Percentiles rank a stretch among this genome's conserved stretches.
Evolutionary conservation across 2,797 vertebrate species (phyloP).

Genomic region (Myotis vivesi): DNA sequence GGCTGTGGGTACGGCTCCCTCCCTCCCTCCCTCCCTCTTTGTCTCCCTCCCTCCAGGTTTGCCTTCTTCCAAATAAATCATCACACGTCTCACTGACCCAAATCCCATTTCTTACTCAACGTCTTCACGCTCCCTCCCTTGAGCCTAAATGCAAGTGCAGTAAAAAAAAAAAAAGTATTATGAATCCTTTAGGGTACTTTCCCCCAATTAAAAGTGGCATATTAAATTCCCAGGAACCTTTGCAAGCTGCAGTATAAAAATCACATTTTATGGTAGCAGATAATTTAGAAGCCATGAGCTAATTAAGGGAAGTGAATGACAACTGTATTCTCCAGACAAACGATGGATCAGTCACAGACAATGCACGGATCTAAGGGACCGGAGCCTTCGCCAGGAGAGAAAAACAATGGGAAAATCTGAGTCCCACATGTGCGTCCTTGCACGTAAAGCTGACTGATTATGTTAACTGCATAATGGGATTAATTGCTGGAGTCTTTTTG

Average conservation of each 20-base stretch:
- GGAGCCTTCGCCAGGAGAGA: slow-evolving; percentile 73
- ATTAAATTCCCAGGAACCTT: slow-evolving; percentile 86
- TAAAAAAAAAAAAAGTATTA: slow-evolving; percentile 75
- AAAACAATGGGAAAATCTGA: slow-evolving; percentile 64
- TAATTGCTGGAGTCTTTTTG: slow-evolving; percentile 16
- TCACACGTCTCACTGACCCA: slow-evolving; percentile 78
- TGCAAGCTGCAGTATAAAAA: slow-evolving; percentile 86
- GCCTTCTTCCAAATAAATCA: slow-evolving; percentile 81
- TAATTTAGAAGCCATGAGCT: slow-evolving; percentile 86
- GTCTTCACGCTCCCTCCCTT: slow-evolving; percentile 68
- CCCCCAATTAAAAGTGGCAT: slow-evolving; percentile 85
- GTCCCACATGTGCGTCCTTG: slow-evolving; percentile 71
- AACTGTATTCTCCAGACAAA: slow-evolving; percentile 84
- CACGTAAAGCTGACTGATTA: slow-evolving; percentile 77
- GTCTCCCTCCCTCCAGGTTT: slow-evolving; percentile 12
- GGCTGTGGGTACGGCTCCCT: no score
- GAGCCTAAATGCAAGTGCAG: slow-evolving; percentile 74
- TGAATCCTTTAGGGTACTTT: slow-evolving; percentile 83
- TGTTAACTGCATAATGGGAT: slow-evolving; percentile 44
- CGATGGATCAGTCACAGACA: slow-evolving; percentile 80
- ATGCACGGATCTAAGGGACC: slow-evolving; percentile 79
- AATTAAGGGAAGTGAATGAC: slow-evolving; percentile 87
- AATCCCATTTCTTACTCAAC: slow-evolving; percentile 82
- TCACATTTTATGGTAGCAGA: slow-evolving; percentile 85
- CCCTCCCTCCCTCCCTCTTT: not conserved